Percentiles rank a stretch among this genome's conserved stretches.
phyloP scores from a whole-genome alignment of 2,113 vertebrate genomes.

The zebrafish (Danio rerio) region DNA sequence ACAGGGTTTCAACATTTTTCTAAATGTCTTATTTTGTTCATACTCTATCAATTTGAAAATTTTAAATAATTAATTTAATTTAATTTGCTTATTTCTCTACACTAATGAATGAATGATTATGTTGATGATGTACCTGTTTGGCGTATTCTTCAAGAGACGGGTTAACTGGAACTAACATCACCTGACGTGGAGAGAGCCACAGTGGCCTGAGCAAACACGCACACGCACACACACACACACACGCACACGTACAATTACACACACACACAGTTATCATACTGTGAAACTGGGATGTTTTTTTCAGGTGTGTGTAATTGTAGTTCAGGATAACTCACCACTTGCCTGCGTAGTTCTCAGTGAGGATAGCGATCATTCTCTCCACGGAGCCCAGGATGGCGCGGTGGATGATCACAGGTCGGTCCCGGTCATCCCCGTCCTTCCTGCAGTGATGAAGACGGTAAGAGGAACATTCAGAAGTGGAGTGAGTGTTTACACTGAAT shows the following conservation, averaged over 20 bases:
- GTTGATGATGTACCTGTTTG: slow-evolving; percentile 73
- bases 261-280: no score
- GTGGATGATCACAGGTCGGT: slow-evolving; percentile 92
- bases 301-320: no score
- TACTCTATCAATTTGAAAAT: no score
- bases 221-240: neutral
- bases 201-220: slow-evolving; percentile 82
- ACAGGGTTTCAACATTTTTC: no score
- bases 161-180: slow-evolving; percentile 92
- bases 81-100: no score
- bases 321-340: slow-evolving; percentile 83
- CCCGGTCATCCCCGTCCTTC: slow-evolving; percentile 88
- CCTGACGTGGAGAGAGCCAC: slow-evolving; percentile 91
- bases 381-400: slow-evolving; percentile 91
- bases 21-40: no score
- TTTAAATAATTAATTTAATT: no score
- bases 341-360: slow-evolving; percentile 92
- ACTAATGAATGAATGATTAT: no score
- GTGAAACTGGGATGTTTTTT: no score
- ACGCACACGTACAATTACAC: no score
- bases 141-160: slow-evolving; percentile 87
- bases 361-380: slow-evolving; percentile 95
- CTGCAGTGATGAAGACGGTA: slow-evolving; percentile 68
- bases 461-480: no score
- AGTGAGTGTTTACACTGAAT: no score